A percentile compares a stretch with the other conserved stretches of the same genome.
phyloP scores from a whole-genome alignment of 2,113 vertebrate genomes.

The Sterrhoptilus dennistouni region DNA sequence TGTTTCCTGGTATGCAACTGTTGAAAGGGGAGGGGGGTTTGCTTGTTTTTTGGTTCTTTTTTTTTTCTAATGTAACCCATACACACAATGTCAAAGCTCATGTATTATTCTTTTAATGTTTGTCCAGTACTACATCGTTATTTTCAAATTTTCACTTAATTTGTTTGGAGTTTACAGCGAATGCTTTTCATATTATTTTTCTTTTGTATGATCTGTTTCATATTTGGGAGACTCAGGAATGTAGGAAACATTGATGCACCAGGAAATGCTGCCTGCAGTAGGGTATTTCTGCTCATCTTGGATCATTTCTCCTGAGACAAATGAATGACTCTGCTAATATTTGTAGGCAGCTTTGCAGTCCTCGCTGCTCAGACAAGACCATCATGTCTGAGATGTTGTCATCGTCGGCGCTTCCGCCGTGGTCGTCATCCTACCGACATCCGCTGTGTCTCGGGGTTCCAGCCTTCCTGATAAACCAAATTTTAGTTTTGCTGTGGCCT shows the following conservation, averaged over 20 bases:
- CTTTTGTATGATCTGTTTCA: constrained; percentile 28
- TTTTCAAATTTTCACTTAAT: constrained; percentile 62
- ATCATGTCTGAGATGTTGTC: neutral
- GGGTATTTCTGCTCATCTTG: constrained; percentile 41
- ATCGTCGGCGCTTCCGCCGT: accelerated
- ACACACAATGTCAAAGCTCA: constrained; percentile 13
- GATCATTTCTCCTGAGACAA: constrained; percentile 52
- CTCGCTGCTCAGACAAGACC: neutral
- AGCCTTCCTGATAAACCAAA: neutral
- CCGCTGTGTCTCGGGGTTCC: neutral
- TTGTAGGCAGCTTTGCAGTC: neutral
- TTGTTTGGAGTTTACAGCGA: constrained; percentile 51
- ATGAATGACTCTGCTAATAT: neutral
- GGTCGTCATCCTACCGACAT: accelerated
- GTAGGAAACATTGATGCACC: constrained; percentile 53
- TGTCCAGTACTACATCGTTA: constrained; percentile 29
- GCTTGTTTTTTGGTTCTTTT: neutral
- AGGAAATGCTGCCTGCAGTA: constrained; percentile 15
- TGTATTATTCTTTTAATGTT: constrained; percentile 38
- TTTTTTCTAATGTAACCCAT: constrained; percentile 10
- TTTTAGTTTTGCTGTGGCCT: neutral
- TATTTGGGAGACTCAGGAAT: constrained; percentile 47
- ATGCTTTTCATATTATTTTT: constrained; percentile 33
- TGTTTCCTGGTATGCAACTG: constrained; percentile 54
- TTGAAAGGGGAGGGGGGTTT: neutral